phyloP scores from a whole-genome alignment of 2,888 invertebrate species.

The Teinopalpus imperialis region DNA sequence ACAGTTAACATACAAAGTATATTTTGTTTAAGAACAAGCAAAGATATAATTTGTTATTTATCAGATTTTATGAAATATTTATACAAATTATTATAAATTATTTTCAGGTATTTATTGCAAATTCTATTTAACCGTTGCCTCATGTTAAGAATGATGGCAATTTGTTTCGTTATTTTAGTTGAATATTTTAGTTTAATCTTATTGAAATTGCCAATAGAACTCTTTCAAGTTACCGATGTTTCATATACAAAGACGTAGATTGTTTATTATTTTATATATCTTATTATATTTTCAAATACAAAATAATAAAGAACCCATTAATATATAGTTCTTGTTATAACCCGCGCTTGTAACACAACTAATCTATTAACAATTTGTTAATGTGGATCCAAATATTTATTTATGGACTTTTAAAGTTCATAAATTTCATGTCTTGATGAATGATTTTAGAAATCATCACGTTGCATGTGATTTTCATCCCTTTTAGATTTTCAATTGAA shows the following conservation, averaged over 20 bases:
- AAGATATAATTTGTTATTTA: slow-evolving; percentile 63
- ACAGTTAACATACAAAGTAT: slow-evolving; percentile 67
- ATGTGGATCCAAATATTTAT: slow-evolving; percentile 25
- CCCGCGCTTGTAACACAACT: slow-evolving; percentile 82
- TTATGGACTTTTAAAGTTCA: slow-evolving; percentile 9
- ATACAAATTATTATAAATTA: slow-evolving; percentile 57
- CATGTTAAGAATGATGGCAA: slow-evolving; percentile 64
- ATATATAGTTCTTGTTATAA: slow-evolving; percentile 67
- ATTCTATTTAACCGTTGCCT: slow-evolving; percentile 59
- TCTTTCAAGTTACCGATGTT: slow-evolving; percentile 73
- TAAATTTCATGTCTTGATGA: slow-evolving; percentile 30
- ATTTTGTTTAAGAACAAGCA: slow-evolving; percentile 66
- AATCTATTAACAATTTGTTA: slow-evolving; percentile 67
- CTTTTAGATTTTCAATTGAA: slow-evolving; percentile 46
- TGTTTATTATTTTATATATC: slow-evolving; percentile 51
- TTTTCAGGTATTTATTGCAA: slow-evolving; percentile 59
- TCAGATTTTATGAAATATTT: slow-evolving; percentile 61
- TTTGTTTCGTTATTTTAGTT: slow-evolving; percentile 51
- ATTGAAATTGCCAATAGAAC: slow-evolving; percentile 67
- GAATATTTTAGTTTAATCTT: slow-evolving; percentile 53
- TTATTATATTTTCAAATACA: slow-evolving; percentile 42
- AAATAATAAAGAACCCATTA: slow-evolving; percentile 43
- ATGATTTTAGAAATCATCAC: slow-evolving; percentile 37
- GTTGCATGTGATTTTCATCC: slow-evolving; percentile 55
- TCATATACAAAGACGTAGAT: slow-evolving; percentile 66